Percentiles rank a stretch among this genome's conserved stretches.
Conservation (phyloP, 1,140 invertebrate species). For the Wiebesia pumilae region DNA sequence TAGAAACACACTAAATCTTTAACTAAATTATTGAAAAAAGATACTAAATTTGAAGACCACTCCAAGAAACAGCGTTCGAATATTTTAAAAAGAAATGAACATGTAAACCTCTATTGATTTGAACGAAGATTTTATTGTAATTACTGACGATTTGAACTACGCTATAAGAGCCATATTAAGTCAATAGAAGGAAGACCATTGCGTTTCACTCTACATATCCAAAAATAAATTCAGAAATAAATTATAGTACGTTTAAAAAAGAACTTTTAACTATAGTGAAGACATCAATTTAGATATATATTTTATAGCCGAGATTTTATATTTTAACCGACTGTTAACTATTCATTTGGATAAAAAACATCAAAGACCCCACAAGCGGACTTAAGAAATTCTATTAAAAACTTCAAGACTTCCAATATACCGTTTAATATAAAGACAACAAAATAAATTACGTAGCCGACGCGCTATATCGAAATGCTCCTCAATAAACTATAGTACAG, state of each 20-base stretch:
- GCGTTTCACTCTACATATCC: neutral
- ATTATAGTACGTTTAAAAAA: neutral
- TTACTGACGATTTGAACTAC: neutral
- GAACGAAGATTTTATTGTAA: no score
- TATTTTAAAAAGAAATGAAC: neutral
- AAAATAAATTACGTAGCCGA: no score
- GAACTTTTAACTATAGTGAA: conserved; percentile 29
- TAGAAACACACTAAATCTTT: no score
- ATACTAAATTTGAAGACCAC: neutral
- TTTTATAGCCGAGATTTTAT: no score
- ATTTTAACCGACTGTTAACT: neutral
- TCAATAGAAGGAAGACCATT: neutral
- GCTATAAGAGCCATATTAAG: no score
- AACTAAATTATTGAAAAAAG: neutral
- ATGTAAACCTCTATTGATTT: no score
- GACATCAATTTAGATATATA: conserved; percentile 16
- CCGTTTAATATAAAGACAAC: neutral
- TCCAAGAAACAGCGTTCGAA: neutral
- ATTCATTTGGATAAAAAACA: no score
- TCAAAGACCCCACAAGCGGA: no score
- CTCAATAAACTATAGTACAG: no score
- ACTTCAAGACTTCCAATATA: neutral
- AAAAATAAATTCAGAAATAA: no score
- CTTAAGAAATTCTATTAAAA: conserved; percentile 13
- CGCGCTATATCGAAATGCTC: no score